Evolutionary conservation across 2,797 vertebrate species (phyloP), one percentile per base, ranked within the genome.

Genomic region (Acanthis flammea): DNA sequence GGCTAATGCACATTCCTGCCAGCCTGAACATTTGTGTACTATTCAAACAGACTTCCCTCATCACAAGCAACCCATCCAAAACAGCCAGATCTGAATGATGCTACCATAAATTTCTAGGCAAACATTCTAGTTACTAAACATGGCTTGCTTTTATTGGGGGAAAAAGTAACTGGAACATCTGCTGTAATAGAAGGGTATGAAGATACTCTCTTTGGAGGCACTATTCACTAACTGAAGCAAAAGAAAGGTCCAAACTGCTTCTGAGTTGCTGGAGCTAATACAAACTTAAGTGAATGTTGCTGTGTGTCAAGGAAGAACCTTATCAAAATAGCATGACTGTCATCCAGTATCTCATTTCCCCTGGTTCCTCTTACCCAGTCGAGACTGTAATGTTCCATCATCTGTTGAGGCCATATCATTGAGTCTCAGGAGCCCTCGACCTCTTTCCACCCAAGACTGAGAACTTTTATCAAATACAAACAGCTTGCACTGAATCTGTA

Each of bases 401-500:
- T 99, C 99, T 1, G 99, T 98, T 2, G 99, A 99, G 2, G 99
- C 99, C 99, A 99, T 99, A 95, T 99, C 99, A 24, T 99, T 99
- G 93, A 99, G 99, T 96, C 99, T 98, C 94, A 99, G 98, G 73
- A 99, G 98, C 33, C 99, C 99, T 94, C 99, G 98, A 91, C 99
- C 99, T 97, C 99, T 97, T 94, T 99, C 99, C 96, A 99, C 99
- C 99, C 99, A 99, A 3, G 99, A 99, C 98, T 99, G 99, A 30
- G 98, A 99, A 6, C 95, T 98, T 97, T 99, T 99, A 97, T 99
- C 99, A 93, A 99, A 99, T 82, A 99, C 99, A 89, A 99, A 99
- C 93, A 99, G 98, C 97, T 99, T 99, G 98, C 99, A 99, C 94
- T 99, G 99, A 96, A 99, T 99, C 99, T 99, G 98, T 28, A 97